These are phyloP conservation scores for Coreius guichenoti DNA, from an alignment of 2,797 vertebrate species.

Conservation along the genomic window DNA sequence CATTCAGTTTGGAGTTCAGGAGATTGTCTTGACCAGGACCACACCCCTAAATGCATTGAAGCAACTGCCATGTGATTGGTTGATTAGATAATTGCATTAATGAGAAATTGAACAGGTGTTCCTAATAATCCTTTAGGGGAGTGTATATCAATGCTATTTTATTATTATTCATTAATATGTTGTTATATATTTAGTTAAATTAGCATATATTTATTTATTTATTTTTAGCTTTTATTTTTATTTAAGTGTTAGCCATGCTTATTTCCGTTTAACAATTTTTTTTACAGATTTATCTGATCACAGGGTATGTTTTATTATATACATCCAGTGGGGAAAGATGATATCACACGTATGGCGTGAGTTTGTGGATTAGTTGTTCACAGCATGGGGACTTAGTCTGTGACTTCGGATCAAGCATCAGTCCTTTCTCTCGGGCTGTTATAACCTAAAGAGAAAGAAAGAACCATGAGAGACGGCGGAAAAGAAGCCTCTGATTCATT, in stretches of 20 bases:
- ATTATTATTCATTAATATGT: too few relatives aligned
- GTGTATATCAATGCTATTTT: too few relatives aligned
- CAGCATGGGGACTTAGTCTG: background rate
- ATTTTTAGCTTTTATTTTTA: background rate
- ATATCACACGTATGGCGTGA: background rate
- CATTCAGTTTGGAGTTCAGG: too few relatives aligned
- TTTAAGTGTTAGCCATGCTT: background rate
- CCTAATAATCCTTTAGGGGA: too few relatives aligned
- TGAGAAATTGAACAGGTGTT: too few relatives aligned
- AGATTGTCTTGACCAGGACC: too few relatives aligned
- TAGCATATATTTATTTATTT: background rate
- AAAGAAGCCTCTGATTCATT: slow-evolving; percentile 56
- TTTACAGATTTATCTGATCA: background rate
- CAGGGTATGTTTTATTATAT: background rate
- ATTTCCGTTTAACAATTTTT: background rate
- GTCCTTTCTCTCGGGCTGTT: slow-evolving; percentile 2
- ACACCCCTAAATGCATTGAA: too few relatives aligned
- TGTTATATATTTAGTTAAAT: too few relatives aligned
- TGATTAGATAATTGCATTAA: too few relatives aligned
- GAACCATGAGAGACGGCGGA: slow-evolving; percentile 27
- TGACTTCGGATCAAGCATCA: slow-evolving; percentile 10
- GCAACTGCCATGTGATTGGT: too few relatives aligned
- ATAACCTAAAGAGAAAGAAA: slow-evolving; percentile 4
- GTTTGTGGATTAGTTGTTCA: slow-evolving; percentile 13
- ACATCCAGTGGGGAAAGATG: background rate